Base-by-base conservation (phyloP, 2,888 invertebrate species). In the Apamea sordens region DNA sequence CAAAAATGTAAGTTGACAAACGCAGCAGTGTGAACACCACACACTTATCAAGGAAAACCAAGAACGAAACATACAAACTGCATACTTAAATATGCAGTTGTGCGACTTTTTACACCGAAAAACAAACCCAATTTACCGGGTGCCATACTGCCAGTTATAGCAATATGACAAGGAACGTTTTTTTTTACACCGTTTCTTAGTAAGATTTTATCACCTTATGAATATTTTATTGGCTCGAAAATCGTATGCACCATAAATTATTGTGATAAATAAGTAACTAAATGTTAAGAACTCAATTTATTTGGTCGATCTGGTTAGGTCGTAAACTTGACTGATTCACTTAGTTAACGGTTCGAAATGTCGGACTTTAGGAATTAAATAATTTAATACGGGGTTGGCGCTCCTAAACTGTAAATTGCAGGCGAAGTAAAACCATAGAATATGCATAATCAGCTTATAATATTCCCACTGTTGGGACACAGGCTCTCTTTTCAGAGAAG, bases 141-240 rank as follows among this genome's bases (percentile, higher is more conserved):
- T 92, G 90, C 90, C 89, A 83, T 84, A 90, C 79, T 82, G 86
- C 77, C 88, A 82, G 89, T 85, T 87, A 88, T 81, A 83, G 87
- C 87, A 85, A 88, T 86, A 89, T 89, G 90, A 92, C 90, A 91
- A 90, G 87, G 83, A 85, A 88, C 84, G n/a, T 81, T 90, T 89
- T n/a, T 56, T 87, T 90, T 89, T 88, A 80, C 69, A 68, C 81
- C 84, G 84, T 84, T 93, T 92, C 93, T 90, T 79, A 83, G 93
- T 93, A 93, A 92, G 93, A 93, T 94, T 91, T 93, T 89, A 94
- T 93, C 92, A 89, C 88, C 92, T 92, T 89, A 93, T 93, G 92
- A 93, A 94, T 94, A 93, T 92, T 93, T 92, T 91, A 93, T 92
- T 91, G 87, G 89, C 84, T 91, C 72, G 78, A 86, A 91, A 92